These are phyloP conservation scores for Phalacrocorax carbo DNA, from an alignment of 2,113 vertebrate species.

Conservation along the genomic window DNA sequence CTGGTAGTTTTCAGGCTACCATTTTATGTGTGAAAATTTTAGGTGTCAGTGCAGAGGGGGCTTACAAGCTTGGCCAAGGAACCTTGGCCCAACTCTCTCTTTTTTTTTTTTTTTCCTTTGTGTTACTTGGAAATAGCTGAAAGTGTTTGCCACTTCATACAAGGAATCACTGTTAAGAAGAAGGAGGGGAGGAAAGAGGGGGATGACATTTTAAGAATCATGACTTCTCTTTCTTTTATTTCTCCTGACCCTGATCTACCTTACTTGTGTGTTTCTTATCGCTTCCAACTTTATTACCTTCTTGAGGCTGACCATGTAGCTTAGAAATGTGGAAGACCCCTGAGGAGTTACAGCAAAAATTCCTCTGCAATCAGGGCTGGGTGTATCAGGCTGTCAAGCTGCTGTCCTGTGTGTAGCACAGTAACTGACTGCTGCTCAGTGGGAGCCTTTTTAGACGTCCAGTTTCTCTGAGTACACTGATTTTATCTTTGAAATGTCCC, in stretches of 20 bases:
- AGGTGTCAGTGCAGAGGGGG: not conserved
- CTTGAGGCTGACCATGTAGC: not conserved
- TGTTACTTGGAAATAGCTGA: not conserved
- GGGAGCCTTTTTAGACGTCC: not conserved
- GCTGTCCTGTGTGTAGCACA: not conserved
- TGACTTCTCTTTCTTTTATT: not conserved
- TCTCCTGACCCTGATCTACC: not conserved
- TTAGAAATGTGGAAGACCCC: not conserved
- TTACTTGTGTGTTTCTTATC: not conserved
- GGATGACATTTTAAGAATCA: not conserved
- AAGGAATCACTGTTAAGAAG: not conserved
- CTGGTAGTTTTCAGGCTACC: not conserved
- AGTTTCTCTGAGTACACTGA: not conserved
- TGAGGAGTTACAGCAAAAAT: not conserved
- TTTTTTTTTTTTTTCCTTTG: not conserved
- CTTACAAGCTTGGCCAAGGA: not conserved
- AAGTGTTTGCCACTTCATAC: not conserved
- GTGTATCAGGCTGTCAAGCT: not conserved
- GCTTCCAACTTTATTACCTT: not conserved
- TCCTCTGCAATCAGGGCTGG: not conserved
- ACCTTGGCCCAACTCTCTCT: not conserved
- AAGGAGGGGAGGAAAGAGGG: not conserved
- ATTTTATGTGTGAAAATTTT: not conserved
- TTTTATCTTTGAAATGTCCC: not conserved
- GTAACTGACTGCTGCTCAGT: not conserved